Conservation (phyloP, 2,113 vertebrate species). For the Dipodomys spectabilis region DNA sequence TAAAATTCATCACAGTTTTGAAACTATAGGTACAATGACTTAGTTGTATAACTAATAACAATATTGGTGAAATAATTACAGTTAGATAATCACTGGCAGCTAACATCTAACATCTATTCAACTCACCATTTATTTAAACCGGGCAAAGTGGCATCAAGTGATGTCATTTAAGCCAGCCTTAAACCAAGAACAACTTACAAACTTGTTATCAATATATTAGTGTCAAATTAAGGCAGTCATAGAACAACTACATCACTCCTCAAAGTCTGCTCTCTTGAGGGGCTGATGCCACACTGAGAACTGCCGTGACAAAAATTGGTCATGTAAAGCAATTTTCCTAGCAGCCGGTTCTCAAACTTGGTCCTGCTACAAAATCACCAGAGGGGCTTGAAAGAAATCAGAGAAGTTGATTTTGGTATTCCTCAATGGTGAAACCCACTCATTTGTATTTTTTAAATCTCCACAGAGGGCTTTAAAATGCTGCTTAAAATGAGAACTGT, state of each 20-base stretch:
- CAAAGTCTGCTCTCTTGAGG: not conserved
- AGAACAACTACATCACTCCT: too few relatives aligned
- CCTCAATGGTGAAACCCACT: not conserved
- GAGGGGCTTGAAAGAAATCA: constrained; percentile 1
- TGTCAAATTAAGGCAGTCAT: not conserved
- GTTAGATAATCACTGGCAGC: not conserved
- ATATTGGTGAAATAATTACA: not conserved
- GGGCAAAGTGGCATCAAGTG: not conserved
- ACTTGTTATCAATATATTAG: not conserved
- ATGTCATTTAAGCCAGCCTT: not conserved
- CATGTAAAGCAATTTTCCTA: not conserved
- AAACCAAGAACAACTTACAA: not conserved
- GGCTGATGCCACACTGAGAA: too few relatives aligned
- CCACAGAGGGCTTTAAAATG: not conserved
- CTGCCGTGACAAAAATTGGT: not conserved
- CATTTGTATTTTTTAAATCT: not conserved
- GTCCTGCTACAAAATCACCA: constrained; percentile 43
- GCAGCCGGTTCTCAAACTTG: constrained; percentile 49
- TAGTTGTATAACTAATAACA: not conserved
- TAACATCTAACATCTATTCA: not conserved
- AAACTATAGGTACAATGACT: not conserved
- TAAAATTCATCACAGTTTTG: not conserved
- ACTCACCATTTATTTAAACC: not conserved
- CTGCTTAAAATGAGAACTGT: not conserved
- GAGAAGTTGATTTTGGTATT: constrained; percentile 25